phyloP scores from a whole-genome alignment of 2,797 vertebrate genomes.

The Chromobotia macracanthus region DNA sequence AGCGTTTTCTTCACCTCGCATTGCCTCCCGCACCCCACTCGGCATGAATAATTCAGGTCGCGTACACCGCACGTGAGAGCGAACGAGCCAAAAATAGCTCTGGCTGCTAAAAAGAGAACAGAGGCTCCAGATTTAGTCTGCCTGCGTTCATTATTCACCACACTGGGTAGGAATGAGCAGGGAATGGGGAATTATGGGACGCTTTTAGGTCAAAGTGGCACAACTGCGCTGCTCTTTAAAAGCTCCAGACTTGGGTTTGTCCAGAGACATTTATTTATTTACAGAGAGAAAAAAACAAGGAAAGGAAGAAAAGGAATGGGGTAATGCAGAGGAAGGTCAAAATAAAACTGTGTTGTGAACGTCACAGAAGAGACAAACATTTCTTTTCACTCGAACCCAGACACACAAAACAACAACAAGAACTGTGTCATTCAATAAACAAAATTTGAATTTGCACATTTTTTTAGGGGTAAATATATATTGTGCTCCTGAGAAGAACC shows the following conservation, averaged over 20 bases:
- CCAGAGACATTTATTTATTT: constrained; percentile 27
- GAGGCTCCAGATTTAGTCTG: constrained; percentile 67
- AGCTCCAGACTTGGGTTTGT: constrained; percentile 55
- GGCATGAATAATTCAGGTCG: constrained; percentile 71
- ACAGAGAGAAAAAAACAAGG: not conserved
- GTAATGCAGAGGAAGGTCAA: not conserved
- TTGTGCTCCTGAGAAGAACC: too few species aligned
- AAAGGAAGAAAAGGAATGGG: constrained; percentile 6
- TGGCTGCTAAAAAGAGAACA: constrained; percentile 69
- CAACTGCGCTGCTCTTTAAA: constrained; percentile 47
- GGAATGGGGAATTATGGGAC: constrained; percentile 58
- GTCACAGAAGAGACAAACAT: constrained; percentile 5
- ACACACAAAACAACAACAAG: not conserved
- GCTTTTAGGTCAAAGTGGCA: constrained; percentile 55
- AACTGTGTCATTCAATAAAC: not conserved
- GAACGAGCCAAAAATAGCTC: constrained; percentile 69
- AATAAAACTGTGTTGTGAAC: constrained; percentile 20
- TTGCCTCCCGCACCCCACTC: constrained; percentile 36
- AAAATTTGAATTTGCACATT: too few species aligned
- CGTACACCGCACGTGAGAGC: constrained; percentile 64
- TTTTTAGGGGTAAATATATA: too few species aligned
- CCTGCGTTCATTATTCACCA: constrained; percentile 70
- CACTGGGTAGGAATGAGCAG: constrained; percentile 55
- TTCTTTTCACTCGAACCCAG: too few species aligned
- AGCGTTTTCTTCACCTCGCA: constrained; percentile 28